phyloP scores from a whole-genome alignment of 2,797 vertebrate genomes.

The Myotis findleyi region DNA sequence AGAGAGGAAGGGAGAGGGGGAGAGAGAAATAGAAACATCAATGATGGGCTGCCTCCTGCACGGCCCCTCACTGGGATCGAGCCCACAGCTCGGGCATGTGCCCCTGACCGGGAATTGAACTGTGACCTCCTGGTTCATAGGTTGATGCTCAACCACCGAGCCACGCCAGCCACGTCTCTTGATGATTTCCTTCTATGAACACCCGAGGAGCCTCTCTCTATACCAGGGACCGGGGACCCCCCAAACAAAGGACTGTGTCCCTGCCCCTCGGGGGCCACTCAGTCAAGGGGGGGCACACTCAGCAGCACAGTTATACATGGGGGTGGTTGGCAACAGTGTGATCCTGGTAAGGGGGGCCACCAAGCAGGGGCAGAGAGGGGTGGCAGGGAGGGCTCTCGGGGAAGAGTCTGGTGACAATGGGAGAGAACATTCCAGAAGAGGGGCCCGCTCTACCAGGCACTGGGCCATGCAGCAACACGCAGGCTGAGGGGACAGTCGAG shows the following conservation, averaged over 20 bases:
- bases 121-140: no score
- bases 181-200: neutral
- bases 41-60: no score
- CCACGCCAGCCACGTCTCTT: neutral
- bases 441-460: neutral
- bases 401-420: neutral
- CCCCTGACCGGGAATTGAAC: no score
- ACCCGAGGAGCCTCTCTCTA: neutral
- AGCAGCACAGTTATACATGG: neutral
- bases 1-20: no score
- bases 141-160: no score
- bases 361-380: neutral
- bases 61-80: no score
- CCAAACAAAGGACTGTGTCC: neutral
- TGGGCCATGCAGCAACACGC: rapidly evolving
- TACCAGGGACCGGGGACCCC: neutral
- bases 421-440: neutral
- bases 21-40: no score
- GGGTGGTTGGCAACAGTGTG: neutral
- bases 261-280: neutral
- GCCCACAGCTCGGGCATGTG: no score
- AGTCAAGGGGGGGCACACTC: no score
- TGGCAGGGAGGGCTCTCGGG: neutral
- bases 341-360: no score
- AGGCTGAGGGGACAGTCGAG: rapidly evolving